phyloP scores from a whole-genome alignment of 2,888 invertebrate genomes.

The Acanthosepion lycidas region DNA sequence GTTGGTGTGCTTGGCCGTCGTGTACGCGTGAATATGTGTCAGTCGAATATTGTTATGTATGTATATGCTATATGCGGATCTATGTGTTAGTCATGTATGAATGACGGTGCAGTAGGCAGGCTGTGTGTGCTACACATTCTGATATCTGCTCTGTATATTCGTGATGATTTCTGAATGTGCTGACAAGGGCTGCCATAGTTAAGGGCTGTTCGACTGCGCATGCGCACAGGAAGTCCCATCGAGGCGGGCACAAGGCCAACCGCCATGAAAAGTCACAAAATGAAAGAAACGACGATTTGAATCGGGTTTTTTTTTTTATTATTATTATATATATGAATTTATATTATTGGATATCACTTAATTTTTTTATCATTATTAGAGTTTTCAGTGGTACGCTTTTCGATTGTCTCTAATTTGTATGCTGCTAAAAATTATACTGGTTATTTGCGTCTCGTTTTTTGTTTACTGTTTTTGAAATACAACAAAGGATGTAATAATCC shows the following conservation, averaged over 20 bases:
- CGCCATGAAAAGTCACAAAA: background rate
- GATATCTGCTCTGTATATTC: background rate
- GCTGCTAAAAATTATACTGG: too few species aligned
- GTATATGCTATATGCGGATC: background rate
- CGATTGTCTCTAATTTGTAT: too few species aligned
- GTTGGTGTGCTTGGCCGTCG: conserved; percentile 38
- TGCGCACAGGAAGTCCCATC: background rate
- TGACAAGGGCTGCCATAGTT: background rate
- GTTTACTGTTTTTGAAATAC: too few species aligned
- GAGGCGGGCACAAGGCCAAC: background rate
- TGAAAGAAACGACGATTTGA: too few species aligned
- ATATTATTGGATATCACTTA: too few species aligned
- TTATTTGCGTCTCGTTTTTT: too few species aligned
- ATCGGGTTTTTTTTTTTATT: too few species aligned
- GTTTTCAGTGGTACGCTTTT: too few species aligned
- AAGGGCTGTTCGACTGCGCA: background rate
- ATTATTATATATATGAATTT: too few species aligned
- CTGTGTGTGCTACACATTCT: background rate
- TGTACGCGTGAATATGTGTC: background rate
- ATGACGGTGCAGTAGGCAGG: background rate
- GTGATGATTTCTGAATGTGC: background rate
- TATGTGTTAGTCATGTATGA: background rate
- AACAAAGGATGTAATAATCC: too few species aligned
- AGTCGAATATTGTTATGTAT: background rate
- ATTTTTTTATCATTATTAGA: too few species aligned